Conservation (phyloP, 2,888 invertebrate genomes). For the Ommatoiulus sabulosus region DNA sequence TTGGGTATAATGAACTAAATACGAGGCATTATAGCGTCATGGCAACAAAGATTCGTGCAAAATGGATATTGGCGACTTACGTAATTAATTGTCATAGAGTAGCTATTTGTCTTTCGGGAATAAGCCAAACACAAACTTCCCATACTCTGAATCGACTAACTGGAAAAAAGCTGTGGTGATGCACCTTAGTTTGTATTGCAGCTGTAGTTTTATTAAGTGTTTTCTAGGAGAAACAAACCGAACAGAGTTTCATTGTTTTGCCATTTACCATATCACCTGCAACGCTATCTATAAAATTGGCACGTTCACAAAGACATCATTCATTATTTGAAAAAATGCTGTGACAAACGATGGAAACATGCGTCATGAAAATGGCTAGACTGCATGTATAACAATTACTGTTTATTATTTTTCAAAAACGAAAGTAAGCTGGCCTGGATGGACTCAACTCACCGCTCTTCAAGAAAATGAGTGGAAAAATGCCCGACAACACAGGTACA, state of each 20-base stretch:
- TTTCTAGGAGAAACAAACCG: not conserved
- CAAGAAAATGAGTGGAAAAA: not conserved
- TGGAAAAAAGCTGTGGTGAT: too few species aligned
- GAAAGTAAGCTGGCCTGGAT: not conserved
- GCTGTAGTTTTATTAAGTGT: too few species aligned
- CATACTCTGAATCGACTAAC: too few species aligned
- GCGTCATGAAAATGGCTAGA: not conserved
- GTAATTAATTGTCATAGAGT: not conserved
- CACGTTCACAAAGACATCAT: not conserved
- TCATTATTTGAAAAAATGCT: not conserved
- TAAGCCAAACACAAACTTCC: too few species aligned
- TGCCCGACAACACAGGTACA: not conserved
- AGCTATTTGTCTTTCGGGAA: too few species aligned
- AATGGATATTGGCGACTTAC: not conserved
- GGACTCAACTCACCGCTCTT: not conserved
- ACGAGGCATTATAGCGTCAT: not conserved
- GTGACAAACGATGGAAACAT: not conserved
- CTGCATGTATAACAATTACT: not conserved
- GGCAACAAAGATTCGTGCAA: constrained; percentile 6
- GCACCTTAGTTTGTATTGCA: too few species aligned
- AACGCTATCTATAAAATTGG: not conserved
- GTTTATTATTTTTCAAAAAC: not conserved
- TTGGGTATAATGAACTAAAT: not conserved
- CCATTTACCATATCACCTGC: not conserved
- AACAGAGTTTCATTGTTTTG: not conserved